These are phyloP conservation scores for Umimayanthus kanabou DNA, from an alignment of 92 coral and sea anemone genomes.

Conservation along the genomic window DNA sequence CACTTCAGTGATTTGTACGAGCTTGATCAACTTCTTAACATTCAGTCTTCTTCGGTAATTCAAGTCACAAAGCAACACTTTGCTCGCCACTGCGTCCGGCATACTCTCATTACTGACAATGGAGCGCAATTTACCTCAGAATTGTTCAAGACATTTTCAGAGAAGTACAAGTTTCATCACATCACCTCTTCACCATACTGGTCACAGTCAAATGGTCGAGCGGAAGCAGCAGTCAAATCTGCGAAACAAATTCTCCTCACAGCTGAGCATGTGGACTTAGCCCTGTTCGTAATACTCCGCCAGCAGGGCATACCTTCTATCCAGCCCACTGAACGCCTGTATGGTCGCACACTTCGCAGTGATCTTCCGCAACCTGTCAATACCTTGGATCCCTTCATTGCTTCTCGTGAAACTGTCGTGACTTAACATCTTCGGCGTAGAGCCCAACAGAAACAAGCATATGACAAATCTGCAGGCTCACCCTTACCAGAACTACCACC, in stretches of 20 bases:
- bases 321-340: conserved; percentile 47
- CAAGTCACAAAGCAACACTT: conserved; percentile 55
- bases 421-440: conserved; percentile 38
- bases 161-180: conserved; percentile 49
- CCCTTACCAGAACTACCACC: conserved; percentile 48
- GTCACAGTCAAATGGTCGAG: conserved; percentile 60
- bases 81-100: conserved; percentile 47
- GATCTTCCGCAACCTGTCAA: conserved; percentile 43
- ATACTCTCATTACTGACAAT: conserved; percentile 59
- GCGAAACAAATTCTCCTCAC: conserved; percentile 64
- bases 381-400: conserved; percentile 39
- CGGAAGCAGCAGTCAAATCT: conserved; percentile 65
- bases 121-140: conserved; percentile 64
- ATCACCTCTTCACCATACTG: conserved; percentile 62
- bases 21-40: conserved; percentile 34
- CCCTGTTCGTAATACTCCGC: conserved; percentile 59
- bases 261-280: conserved; percentile 54
- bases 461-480: conserved; percentile 53
- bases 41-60: conserved; percentile 53
- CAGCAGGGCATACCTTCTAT: conserved; percentile 55
- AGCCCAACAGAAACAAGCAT: conserved; percentile 50
- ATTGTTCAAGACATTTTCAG: conserved; percentile 48
- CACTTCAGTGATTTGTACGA: conserved; percentile 62
- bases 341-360: conserved; percentile 31
- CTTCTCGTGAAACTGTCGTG: conserved; percentile 51